Percentiles rank a stretch among this genome's conserved stretches.
Conservation (phyloP, 1,140 invertebrate genomes). For the fruit fly (Drosophila melanogaster) region Release_6_plus_ISO1_MT NT_033777.3:22089501-22090000, state of each 20-base stretch:
- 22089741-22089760: no score
- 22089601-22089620: neutral
- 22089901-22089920: slow-evolving; percentile 16
- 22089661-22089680: no score
- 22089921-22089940: slow-evolving; percentile 3
- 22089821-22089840: neutral
- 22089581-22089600: slow-evolving; percentile 41
- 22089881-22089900: slow-evolving; percentile 4
- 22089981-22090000: slow-evolving; percentile 28
- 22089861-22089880: neutral
- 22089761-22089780: no score
- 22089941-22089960: slow-evolving; percentile 4
- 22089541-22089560: neutral
- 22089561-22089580: neutral
- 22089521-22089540: slow-evolving; percentile 23
- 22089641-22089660: neutral
- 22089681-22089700: no score
- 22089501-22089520: slow-evolving; percentile 29
- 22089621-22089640: slow-evolving; percentile 4
- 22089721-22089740: no score
- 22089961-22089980: neutral
- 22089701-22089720: no score
- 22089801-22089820: no score
- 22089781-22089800: no score
- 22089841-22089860: no score